Evolutionary conservation across 2,888 invertebrate species (phyloP).

Genomic region (Spicauda simplicius): DNA sequence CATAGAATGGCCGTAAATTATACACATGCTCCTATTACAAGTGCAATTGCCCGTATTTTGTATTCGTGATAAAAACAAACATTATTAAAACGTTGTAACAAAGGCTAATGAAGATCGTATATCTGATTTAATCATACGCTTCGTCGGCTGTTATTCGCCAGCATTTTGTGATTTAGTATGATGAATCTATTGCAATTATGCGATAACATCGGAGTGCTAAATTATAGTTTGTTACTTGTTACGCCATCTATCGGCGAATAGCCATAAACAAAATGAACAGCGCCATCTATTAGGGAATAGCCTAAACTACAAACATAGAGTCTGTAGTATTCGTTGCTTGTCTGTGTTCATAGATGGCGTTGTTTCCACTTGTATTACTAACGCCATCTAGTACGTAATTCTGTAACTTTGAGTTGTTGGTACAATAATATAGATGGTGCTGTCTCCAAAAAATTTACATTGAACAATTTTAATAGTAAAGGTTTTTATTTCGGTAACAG

Average conservation of each 20-base stretch:
- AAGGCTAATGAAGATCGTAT: constrained; percentile 60
- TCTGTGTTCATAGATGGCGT: neutral
- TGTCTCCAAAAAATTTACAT: too few relatives aligned
- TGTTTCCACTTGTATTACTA: neutral
- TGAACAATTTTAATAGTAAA: too few relatives aligned
- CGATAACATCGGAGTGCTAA: constrained; percentile 29
- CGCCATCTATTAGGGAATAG: constrained; percentile 43
- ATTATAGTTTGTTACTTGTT: constrained; percentile 9
- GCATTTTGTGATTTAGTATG: constrained; percentile 53
- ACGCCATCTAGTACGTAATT: neutral
- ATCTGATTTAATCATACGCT: constrained; percentile 61
- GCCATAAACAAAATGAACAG: constrained; percentile 31
- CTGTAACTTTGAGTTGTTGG: neutral
- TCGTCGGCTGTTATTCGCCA: constrained; percentile 45
- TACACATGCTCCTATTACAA: constrained; percentile 27
- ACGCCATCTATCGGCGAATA: constrained; percentile 44
- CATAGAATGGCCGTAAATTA: constrained; percentile 40
- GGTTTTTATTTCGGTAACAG: too few relatives aligned
- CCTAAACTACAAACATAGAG: neutral
- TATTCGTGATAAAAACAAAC: constrained; percentile 39
- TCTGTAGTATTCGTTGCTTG: neutral
- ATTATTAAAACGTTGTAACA: constrained; percentile 48
- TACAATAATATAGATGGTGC: constrained; percentile 2
- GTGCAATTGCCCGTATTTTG: constrained; percentile 38
- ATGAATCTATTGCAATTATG: constrained; percentile 47